phyloP scores from a whole-genome alignment of 1,140 invertebrate genomes.

The Trypoxylus dichotomus region DNA sequence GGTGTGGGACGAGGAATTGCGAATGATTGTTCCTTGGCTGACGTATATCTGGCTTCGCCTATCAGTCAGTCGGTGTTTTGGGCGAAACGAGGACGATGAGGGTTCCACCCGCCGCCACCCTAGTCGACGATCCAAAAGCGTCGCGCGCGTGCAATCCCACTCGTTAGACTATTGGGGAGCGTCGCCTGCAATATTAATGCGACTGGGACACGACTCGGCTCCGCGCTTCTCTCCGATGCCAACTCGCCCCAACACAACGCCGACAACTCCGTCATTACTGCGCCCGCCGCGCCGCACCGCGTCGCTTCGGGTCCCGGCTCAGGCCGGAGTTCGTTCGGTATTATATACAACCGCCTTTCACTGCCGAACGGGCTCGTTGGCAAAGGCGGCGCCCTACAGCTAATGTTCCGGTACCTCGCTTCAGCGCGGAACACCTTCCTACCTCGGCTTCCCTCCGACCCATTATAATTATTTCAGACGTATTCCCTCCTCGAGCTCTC shows the following conservation, averaged over 20 bases:
- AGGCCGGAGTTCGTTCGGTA: background rate
- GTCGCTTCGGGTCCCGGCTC: background rate
- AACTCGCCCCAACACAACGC: slow-evolving; percentile 11
- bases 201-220: slow-evolving; percentile 17
- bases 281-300: background rate
- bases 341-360: slow-evolving; percentile 4
- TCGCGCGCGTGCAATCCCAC: slow-evolving; percentile 10
- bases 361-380: background rate
- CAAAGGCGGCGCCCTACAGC: background rate
- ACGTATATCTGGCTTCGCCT: background rate
- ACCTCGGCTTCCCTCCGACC: slow-evolving; percentile 13
- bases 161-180: slow-evolving; percentile 20
- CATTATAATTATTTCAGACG: slow-evolving; percentile 25
- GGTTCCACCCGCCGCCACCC: background rate
- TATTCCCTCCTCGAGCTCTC: background rate
- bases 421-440: background rate
- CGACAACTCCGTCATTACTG: background rate
- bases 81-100: background rate
- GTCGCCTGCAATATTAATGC: slow-evolving; percentile 20
- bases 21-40: background rate
- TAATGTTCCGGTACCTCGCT: slow-evolving; percentile 2
- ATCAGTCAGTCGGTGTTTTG: slow-evolving; percentile 2
- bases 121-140: background rate
- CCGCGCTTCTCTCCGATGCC: background rate
- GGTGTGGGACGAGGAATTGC: background rate